Evolutionary conservation across 2,888 invertebrate genomes (phyloP).

Genomic region (Amblyjoppa fuscipennis): DNA sequence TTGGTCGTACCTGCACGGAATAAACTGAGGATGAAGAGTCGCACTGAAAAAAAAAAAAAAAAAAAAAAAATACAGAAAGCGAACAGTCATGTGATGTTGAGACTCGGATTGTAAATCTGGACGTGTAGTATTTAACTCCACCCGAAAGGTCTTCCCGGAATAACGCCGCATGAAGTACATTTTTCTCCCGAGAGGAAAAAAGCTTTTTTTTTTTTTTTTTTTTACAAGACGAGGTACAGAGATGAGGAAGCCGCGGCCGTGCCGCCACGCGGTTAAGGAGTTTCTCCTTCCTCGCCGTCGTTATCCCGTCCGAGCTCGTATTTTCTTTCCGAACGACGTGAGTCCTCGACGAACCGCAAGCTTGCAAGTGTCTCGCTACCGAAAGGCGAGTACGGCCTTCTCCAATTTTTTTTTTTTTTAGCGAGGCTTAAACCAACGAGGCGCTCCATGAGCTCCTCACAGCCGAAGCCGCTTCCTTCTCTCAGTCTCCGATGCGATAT

Average conservation of each 20-base stretch:
- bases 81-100: constrained; percentile 12
- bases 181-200: background rate
- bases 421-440: constrained; percentile 16
- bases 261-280: constrained; percentile 3
- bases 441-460: constrained; percentile 8
- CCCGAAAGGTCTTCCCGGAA: constrained; percentile 20
- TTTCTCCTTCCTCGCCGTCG: constrained; percentile 13
- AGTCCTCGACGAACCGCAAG: constrained; percentile 37
- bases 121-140: constrained; percentile 30
- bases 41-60: constrained; percentile 4
- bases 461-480: constrained; percentile 14
- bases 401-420: background rate
- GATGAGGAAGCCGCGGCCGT: background rate
- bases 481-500: background rate
- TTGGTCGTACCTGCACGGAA: constrained; percentile 11
- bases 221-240: background rate
- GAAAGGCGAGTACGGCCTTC: constrained; percentile 11
- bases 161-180: constrained; percentile 17
- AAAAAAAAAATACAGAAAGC: background rate
- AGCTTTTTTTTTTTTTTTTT: background rate
- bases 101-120: constrained; percentile 44
- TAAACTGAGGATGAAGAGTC: constrained; percentile 15
- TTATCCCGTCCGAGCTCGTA: constrained; percentile 39
- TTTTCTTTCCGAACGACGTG: constrained; percentile 40
- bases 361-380: constrained; percentile 39